A percentile compares a stretch with the other conserved stretches of the same genome.
Evolutionary conservation across 1,140 invertebrate genomes (phyloP).

Genomic region (Penaeus chinensis): DNA sequence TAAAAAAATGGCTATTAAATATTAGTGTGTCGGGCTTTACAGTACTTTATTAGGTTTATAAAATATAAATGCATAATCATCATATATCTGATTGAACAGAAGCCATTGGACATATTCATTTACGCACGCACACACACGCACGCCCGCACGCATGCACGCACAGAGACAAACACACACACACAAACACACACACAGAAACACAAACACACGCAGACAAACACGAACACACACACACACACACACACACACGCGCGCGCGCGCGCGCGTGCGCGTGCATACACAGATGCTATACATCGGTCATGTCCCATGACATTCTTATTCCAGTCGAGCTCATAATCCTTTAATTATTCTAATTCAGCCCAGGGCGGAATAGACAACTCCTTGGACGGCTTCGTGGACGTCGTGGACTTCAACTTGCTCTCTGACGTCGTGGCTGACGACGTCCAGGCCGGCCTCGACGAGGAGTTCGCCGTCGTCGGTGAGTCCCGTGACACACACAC

Average conservation of each 20-base stretch:
- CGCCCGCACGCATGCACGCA: background rate
- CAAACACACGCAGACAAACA: background rate
- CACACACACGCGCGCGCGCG: background rate
- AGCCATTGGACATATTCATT: background rate
- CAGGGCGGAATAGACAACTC: background rate
- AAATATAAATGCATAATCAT: background rate
- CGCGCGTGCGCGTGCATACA: background rate
- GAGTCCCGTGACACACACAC: background rate
- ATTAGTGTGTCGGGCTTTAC: background rate
- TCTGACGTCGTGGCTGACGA: slow-evolving; percentile 27
- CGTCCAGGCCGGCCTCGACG: slow-evolving; percentile 24
- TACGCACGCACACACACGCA: slow-evolving; percentile 8
- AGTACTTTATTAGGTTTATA: no score
- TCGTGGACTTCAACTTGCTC: background rate
- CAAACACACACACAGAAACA: slow-evolving; percentile 18
- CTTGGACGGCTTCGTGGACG: background rate
- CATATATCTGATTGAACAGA: background rate
- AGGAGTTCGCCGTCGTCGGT: slow-evolving; percentile 36
- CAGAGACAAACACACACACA: background rate
- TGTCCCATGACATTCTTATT: background rate
- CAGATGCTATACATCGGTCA: background rate
- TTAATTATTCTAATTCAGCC: background rate
- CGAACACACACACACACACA: background rate
- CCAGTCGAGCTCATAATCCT: no score
- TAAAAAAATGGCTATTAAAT: background rate